A percentile compares a stretch with the other conserved stretches of the same genome.
These are phyloP conservation scores for Paratilapia polleni DNA, from an alignment of 2,113 vertebrate species.

Conservation along the genomic window DNA sequence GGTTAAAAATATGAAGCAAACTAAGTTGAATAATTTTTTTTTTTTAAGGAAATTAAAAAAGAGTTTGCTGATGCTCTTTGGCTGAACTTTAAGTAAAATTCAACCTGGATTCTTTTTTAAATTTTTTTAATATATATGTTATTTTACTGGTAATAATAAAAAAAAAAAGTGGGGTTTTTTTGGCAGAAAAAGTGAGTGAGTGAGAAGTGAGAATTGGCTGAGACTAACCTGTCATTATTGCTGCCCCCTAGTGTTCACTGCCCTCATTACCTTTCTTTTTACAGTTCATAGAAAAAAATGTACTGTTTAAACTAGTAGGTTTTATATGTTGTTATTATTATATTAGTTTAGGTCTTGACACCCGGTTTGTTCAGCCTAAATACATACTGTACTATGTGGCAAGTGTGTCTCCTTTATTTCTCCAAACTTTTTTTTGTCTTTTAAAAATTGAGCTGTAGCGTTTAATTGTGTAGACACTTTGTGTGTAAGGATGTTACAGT, in stretches of 20 bases:
- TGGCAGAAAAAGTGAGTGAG: no score
- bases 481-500: background rate
- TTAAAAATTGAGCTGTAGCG: background rate
- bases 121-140: no score
- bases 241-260: slow-evolving; percentile 24
- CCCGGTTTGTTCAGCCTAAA: background rate
- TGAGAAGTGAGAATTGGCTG: no score
- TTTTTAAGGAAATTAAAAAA: no score
- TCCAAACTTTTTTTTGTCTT: background rate
- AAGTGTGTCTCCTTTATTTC: background rate
- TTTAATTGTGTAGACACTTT: background rate
- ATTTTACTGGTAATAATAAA: no score
- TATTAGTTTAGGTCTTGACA: background rate
- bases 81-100: no score
- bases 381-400: background rate
- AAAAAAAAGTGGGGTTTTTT: background rate
- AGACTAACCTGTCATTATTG: background rate
- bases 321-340: no score
- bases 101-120: no score
- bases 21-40: no score
- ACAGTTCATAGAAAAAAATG: background rate
- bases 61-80: no score
- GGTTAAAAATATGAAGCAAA: no score
- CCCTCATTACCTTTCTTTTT: background rate
- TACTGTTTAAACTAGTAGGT: background rate